Evolutionary conservation across 2,797 vertebrate species (phyloP).

Genomic region (Sphaeramia orbicularis): DNA sequence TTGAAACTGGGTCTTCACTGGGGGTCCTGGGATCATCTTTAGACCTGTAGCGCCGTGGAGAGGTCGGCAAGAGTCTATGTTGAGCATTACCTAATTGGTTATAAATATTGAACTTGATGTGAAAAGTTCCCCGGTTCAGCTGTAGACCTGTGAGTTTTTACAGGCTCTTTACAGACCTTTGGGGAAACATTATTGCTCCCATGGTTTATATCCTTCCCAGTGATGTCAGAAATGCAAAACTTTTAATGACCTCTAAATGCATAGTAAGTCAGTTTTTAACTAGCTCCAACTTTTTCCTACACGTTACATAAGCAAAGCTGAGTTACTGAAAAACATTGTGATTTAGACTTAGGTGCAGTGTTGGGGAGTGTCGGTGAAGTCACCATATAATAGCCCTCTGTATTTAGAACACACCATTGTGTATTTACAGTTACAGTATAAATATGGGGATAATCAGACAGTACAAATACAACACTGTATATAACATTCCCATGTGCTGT

Average conservation of each 20-base stretch:
- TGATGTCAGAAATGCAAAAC: constrained; percentile 28
- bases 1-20: not conserved
- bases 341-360: too few species aligned
- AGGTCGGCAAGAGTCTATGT: constrained; percentile 8
- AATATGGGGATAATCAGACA: too few species aligned
- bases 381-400: too few species aligned
- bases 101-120: constrained; percentile 2
- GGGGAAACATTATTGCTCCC: not conserved
- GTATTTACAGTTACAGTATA: too few species aligned
- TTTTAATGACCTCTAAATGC: constrained; percentile 30
- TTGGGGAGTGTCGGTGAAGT: too few species aligned
- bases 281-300: not conserved
- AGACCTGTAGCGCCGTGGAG: not conserved
- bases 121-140: constrained; percentile 1
- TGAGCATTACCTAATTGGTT: constrained; percentile 5
- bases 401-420: too few species aligned
- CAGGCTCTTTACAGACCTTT: constrained; percentile 13
- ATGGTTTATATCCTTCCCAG: constrained; percentile 14
- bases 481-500: too few species aligned
- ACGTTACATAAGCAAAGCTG: not conserved
- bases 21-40: not conserved
- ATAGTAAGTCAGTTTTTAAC: constrained; percentile 4
- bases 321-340: not conserved
- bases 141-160: constrained; percentile 1
- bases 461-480: too few species aligned